Conservation (phyloP, 2,113 vertebrate species). For the Eretmochelys imbricata region DNA sequence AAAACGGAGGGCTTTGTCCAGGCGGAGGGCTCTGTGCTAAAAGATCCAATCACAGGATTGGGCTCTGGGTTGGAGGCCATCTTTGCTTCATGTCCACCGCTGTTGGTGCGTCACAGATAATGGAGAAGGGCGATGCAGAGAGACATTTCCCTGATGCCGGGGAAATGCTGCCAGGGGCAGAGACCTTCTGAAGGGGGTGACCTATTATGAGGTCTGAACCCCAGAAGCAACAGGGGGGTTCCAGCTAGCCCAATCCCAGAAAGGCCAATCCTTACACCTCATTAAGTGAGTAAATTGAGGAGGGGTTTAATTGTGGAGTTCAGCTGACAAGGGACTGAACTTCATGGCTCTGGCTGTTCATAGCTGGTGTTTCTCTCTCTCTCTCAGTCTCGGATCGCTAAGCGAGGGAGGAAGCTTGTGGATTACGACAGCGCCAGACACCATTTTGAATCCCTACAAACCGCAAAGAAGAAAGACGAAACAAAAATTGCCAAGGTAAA, state of each 20-base stretch:
- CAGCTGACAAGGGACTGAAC: background rate
- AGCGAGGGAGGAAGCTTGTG: constrained; percentile 96
- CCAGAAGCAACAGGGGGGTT: background rate
- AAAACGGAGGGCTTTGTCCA: background rate
- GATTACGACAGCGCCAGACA: constrained; percentile 98
- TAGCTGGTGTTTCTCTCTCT: background rate
- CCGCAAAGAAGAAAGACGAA: constrained; percentile 96
- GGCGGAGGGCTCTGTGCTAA: background rate
- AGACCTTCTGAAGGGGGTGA: background rate
- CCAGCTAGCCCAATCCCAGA: background rate
- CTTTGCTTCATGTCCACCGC: background rate
- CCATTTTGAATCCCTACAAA: constrained; percentile 92
- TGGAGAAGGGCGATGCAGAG: background rate
- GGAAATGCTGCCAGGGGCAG: background rate
- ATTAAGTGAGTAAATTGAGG: too few species aligned
- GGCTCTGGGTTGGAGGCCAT: background rate
- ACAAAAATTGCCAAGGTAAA: constrained; percentile 96
- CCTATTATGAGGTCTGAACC: background rate
- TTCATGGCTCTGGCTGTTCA: background rate
- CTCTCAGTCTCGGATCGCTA: constrained; percentile 91
- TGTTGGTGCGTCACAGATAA: background rate
- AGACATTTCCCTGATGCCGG: background rate
- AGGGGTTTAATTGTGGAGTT: background rate
- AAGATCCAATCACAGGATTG: background rate
- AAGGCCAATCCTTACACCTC: background rate